phyloP scores from a whole-genome alignment of 2,113 vertebrate genomes.

The Poeciliopsis occidentalis region DNA sequence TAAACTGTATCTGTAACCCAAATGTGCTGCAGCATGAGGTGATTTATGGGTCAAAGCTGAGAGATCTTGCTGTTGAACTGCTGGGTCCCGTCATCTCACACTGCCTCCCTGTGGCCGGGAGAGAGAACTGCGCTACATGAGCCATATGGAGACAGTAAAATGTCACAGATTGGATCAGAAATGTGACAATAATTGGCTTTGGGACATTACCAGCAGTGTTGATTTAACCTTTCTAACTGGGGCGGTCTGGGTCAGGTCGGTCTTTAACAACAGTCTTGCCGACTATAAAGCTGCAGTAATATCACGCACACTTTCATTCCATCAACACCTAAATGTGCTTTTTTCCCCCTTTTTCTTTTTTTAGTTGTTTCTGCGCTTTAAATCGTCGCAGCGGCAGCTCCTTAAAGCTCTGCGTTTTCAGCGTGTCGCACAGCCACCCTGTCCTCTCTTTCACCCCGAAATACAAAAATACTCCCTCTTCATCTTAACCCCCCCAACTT shows the following conservation, averaged over 20 bases:
- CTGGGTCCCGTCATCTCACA: not conserved
- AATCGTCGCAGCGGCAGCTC: conserved; percentile 7
- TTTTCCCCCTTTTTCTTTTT: not conserved
- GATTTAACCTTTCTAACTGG: conserved; percentile 20
- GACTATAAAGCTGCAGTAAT: not conserved
- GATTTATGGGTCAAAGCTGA: conserved; percentile 21
- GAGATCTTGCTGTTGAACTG: not conserved
- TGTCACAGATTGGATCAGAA: not conserved
- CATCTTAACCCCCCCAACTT: conserved; percentile 28
- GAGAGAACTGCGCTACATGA: conserved; percentile 29
- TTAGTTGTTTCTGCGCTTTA: not conserved
- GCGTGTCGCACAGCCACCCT: conserved; percentile 66
- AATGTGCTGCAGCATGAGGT: not conserved
- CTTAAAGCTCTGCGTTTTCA: conserved; percentile 32
- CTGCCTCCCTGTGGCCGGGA: conserved; percentile 56
- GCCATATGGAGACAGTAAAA: not conserved
- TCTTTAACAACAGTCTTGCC: too few relatives aligned
- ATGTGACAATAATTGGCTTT: conserved; percentile 1
- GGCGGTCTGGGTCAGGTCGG: not conserved
- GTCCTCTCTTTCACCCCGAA: conserved; percentile 77
- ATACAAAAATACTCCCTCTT: conserved; percentile 63
- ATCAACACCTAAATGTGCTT: not conserved
- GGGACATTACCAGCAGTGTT: not conserved
- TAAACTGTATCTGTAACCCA: too few relatives aligned
- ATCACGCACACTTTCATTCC: not conserved